Conservation (phyloP, 1,140 invertebrate species). For the Pentalonia nigronervosa region DNA sequence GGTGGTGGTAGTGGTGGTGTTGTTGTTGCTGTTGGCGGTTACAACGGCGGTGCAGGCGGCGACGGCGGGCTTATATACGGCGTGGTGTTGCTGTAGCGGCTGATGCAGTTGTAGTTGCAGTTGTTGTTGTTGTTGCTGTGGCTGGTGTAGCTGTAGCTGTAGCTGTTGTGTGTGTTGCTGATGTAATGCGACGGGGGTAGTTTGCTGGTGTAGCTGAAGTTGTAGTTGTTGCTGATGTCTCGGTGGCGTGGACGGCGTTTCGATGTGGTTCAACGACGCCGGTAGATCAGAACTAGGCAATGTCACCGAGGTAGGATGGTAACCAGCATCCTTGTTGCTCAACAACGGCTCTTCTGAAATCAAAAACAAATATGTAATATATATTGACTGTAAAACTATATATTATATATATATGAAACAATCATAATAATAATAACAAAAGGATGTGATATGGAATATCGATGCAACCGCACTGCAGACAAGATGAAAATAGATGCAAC, state of each 20-base stretch:
- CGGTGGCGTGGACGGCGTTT: constrained; percentile 47
- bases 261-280: constrained; percentile 55
- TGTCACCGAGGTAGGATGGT: constrained; percentile 47
- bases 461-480: no score
- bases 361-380: background rate
- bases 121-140: background rate
- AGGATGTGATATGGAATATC: background rate
- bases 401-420: background rate
- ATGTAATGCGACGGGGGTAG: no score
- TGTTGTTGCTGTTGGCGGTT: background rate
- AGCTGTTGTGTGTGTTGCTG: background rate
- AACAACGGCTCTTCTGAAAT: constrained; percentile 41
- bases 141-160: background rate
- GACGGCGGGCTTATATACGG: constrained; percentile 17
- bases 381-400: background rate
- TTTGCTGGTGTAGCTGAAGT: background rate
- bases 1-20: background rate
- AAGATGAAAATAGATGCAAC: no score
- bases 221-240: constrained; percentile 14
- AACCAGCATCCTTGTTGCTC: constrained; percentile 45
- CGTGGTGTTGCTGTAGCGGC: constrained; percentile 22
- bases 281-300: constrained; percentile 50
- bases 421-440: background rate
- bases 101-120: background rate
- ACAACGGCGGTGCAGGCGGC: background rate